Evolutionary conservation across 2,888 invertebrate genomes (phyloP).

Genomic region (Beris morrisii): DNA sequence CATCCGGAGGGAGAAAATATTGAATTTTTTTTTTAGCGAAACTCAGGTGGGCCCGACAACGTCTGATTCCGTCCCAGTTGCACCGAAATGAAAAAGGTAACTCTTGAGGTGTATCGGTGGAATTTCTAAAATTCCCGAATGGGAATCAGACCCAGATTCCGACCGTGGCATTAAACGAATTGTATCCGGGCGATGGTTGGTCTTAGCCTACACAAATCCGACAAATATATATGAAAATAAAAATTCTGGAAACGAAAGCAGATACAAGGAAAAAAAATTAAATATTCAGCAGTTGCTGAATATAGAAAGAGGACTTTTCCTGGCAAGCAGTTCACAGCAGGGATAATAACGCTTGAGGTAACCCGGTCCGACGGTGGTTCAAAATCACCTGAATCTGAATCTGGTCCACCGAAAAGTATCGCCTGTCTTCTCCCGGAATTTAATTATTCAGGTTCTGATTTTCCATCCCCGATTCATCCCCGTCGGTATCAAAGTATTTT

Average conservation of each 20-base stretch:
- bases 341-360: slow-evolving; percentile 19
- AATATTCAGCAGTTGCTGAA: slow-evolving; percentile 31
- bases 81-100: not conserved
- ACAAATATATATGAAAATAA: slow-evolving; percentile 9
- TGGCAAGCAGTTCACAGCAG: slow-evolving; percentile 16
- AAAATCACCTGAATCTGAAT: slow-evolving; percentile 6
- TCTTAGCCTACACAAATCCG: not conserved
- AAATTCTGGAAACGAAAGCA: slow-evolving; percentile 1
- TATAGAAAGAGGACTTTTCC: slow-evolving; percentile 19
- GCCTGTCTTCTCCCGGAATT: not conserved
- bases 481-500: not conserved
- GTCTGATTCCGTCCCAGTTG: not conserved
- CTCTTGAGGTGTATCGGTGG: slow-evolving; percentile 11
- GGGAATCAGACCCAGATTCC: slow-evolving; percentile 15
- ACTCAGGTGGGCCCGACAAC: slow-evolving; percentile 2
- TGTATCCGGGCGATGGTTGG: not conserved
- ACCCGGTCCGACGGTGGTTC: not conserved
- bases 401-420: slow-evolving; percentile 6
- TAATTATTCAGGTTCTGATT: slow-evolving; percentile 20
- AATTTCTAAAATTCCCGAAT: slow-evolving; percentile 13
- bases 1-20: slow-evolving; percentile 18
- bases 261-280: slow-evolving; percentile 21
- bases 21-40: slow-evolving; percentile 11
- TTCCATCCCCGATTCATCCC: not conserved
- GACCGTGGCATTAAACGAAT: not conserved